Percentiles rank a stretch among this genome's conserved stretches.
Evolutionary conservation across 2,113 vertebrate genomes (phyloP).

Genomic region (Helogale parvula): DNA sequence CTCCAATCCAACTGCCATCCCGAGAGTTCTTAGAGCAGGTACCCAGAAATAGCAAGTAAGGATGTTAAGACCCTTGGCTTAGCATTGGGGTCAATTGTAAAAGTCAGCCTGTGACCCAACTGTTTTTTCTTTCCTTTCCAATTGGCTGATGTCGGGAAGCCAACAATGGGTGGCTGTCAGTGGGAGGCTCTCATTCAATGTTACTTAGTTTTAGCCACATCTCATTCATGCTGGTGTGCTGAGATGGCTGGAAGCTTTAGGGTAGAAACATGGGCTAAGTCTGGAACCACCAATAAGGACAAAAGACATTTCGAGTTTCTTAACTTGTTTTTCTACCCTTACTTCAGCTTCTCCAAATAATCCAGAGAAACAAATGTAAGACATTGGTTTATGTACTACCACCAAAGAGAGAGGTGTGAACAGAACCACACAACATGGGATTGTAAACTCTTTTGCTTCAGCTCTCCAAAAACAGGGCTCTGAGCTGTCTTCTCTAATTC

Average conservation of each 20-base stretch:
- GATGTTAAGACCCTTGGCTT: neutral
- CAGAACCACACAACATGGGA: neutral
- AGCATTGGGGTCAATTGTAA: neutral
- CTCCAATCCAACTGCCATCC: neutral
- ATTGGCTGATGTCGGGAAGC: neutral
- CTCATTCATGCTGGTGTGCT: neutral
- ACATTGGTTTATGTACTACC: neutral
- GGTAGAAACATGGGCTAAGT: constrained; percentile 12
- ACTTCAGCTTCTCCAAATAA: neutral
- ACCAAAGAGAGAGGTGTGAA: neutral
- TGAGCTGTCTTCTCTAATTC: neutral
- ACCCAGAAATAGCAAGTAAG: neutral
- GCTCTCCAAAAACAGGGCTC: neutral
- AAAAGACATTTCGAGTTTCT: neutral
- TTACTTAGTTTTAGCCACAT: neutral
- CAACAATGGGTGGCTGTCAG: neutral
- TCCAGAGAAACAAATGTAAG: constrained; percentile 21
- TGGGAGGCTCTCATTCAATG: neutral
- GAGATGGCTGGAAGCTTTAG: neutral
- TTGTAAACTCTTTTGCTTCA: neutral
- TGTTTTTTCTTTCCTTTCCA: neutral
- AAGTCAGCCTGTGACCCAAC: neutral
- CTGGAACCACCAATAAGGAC: neutral
- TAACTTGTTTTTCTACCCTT: neutral
- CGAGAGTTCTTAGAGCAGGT: neutral